Conservation (phyloP, 2,113 vertebrate species). For the Mobula birostris region DNA sequence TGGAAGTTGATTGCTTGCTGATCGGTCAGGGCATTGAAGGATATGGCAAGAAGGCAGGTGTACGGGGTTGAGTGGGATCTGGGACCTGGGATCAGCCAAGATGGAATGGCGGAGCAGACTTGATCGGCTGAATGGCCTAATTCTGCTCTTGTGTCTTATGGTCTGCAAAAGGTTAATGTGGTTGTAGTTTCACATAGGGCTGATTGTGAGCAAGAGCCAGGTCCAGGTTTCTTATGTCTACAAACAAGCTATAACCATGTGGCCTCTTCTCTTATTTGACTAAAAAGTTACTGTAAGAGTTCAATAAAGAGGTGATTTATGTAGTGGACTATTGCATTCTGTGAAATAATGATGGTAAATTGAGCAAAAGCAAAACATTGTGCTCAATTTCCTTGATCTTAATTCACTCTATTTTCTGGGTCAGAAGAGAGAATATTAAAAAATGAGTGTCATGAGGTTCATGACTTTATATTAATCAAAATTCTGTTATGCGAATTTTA, state of each 20-base stretch:
- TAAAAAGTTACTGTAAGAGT: neutral
- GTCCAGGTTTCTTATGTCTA: neutral
- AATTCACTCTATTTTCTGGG: neutral
- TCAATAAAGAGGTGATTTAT: neutral
- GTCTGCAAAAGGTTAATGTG: no score
- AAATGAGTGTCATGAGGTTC: neutral
- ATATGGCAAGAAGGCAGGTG: no score
- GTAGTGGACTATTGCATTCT: neutral
- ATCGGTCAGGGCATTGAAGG: no score
- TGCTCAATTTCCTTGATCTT: neutral
- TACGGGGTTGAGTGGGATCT: no score
- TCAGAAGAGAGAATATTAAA: neutral
- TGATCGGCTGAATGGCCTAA: no score
- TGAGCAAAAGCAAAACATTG: neutral
- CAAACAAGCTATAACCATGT: neutral
- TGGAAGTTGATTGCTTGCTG: no score
- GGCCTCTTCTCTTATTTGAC: neutral
- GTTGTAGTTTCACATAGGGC: no score
- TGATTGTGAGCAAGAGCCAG: no score
- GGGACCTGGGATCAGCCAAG: no score
- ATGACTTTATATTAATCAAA: neutral
- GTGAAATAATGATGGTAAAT: neutral
- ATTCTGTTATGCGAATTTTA: neutral
- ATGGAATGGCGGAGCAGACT: no score
- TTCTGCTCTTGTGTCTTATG: no score